Conservation (phyloP, 2,797 vertebrate species). For the Pelochelys cantorii region DNA sequence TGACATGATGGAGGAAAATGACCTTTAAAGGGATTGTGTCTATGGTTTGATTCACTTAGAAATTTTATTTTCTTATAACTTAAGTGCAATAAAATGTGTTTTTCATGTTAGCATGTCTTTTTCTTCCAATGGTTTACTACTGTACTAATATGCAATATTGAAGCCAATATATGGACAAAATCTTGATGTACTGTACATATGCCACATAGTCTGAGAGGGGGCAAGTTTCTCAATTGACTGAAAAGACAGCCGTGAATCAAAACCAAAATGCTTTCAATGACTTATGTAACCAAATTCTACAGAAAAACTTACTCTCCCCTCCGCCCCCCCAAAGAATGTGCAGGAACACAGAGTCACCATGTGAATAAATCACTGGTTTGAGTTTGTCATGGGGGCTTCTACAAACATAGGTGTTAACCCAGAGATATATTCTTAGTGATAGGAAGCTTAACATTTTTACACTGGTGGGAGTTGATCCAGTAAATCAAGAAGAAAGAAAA, state of each 20-base stretch:
- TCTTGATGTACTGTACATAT: not conserved
- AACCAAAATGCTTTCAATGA: not conserved
- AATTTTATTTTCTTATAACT: constrained; percentile 99
- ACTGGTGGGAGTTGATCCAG: not conserved
- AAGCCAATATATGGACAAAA: not conserved
- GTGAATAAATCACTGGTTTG: not conserved
- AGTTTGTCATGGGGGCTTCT: not conserved
- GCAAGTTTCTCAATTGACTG: constrained; percentile 29
- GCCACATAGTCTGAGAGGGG: not conserved
- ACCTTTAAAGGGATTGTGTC: constrained; percentile 99
- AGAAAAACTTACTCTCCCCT: not conserved
- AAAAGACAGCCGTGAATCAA: not conserved
- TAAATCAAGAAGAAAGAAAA: not conserved
- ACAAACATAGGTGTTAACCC: not conserved
- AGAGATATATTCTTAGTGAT: too few species aligned
- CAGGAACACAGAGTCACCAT: not conserved
- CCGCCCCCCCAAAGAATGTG: not conserved
- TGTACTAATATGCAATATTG: not conserved
- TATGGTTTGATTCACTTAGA: constrained; percentile 99
- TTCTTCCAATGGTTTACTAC: constrained; percentile 54
- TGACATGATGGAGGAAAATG: constrained; percentile 96
- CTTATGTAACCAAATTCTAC: not conserved
- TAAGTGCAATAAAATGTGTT: constrained; percentile 99
- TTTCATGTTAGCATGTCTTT: constrained; percentile 87
- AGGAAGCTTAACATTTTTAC: not conserved